A percentile compares a stretch with the other conserved stretches of the same genome.
These are phyloP conservation scores for Diarsia dahlii DNA, from an alignment of 2,888 invertebrate species.

Conservation along the genomic window DNA sequence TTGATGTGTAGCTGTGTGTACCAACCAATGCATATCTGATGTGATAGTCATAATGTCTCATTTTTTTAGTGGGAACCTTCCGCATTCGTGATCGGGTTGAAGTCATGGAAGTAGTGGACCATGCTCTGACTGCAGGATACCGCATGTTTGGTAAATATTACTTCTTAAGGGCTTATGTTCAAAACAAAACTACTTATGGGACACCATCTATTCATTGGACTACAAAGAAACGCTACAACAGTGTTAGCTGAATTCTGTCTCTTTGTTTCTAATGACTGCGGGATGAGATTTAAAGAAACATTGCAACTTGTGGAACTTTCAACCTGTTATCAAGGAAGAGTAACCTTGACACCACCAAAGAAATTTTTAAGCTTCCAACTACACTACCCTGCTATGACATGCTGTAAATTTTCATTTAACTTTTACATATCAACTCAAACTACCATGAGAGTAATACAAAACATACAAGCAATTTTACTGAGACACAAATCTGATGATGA, in stretches of 20 bases:
- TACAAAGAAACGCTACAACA: background rate
- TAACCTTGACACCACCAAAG: background rate
- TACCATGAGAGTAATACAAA: too few relatives aligned
- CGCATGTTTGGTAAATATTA: constrained; percentile 92
- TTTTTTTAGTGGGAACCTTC: constrained; percentile 91
- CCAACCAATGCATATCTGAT: background rate
- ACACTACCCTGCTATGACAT: too few relatives aligned
- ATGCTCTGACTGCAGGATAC: constrained; percentile 92
- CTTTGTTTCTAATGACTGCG: background rate
- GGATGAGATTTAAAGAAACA: background rate
- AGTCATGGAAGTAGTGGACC: constrained; percentile 88
- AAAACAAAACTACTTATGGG: background rate
- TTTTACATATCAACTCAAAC: too few relatives aligned
- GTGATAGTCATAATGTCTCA: background rate
- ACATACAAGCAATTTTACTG: too few relatives aligned
- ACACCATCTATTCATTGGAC: background rate
- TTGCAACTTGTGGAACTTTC: background rate
- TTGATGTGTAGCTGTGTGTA: too few relatives aligned
- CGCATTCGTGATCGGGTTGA: constrained; percentile 88
- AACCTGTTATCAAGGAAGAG: background rate
- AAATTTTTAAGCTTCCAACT: too few relatives aligned
- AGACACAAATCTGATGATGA: too few relatives aligned
- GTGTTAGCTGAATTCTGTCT: background rate
- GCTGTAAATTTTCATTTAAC: too few relatives aligned
- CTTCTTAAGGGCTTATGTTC: background rate